phyloP scores from a whole-genome alignment of 2,888 invertebrate species.

The Caenorhabditis angaria region DNA sequence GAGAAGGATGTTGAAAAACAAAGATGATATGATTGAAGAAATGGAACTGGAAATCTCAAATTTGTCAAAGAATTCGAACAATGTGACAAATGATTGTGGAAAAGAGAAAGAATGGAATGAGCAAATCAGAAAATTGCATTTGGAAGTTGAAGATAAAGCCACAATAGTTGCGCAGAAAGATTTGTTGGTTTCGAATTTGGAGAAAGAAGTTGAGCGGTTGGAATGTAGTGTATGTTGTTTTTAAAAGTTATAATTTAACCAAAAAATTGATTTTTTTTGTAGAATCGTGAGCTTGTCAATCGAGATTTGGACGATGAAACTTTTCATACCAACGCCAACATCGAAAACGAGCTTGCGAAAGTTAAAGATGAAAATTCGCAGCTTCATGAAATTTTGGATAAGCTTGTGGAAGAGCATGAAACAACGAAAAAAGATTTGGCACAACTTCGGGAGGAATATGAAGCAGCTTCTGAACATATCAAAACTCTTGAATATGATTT shows the following conservation, averaged over 20 bases:
- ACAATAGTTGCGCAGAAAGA: not conserved
- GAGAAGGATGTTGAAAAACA: slow-evolving; percentile 17
- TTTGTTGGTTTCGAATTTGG: slow-evolving; percentile 10
- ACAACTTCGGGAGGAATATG: slow-evolving; percentile 20
- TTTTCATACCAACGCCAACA: slow-evolving; percentile 16
- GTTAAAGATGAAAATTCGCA: slow-evolving; percentile 10
- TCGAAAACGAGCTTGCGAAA: slow-evolving; percentile 26
- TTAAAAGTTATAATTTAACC: not conserved
- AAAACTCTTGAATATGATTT: slow-evolving; percentile 20
- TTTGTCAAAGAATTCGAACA: slow-evolving; percentile 14
- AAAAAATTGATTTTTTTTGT: not conserved
- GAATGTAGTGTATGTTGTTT: slow-evolving; percentile 16
- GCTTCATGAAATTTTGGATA: not conserved
- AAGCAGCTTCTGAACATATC: slow-evolving; percentile 18
- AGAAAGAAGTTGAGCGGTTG: slow-evolving; percentile 16
- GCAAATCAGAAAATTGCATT: not conserved
- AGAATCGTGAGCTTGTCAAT: slow-evolving; percentile 30
- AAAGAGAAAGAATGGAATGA: slow-evolving; percentile 1
- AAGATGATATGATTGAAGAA: slow-evolving; percentile 42
- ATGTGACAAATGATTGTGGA: not conserved
- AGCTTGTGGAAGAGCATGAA: slow-evolving; percentile 13
- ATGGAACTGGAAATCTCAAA: slow-evolving; percentile 30
- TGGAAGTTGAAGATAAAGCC: not conserved
- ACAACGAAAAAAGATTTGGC: slow-evolving; percentile 19
- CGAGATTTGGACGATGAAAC: slow-evolving; percentile 16